Percentiles rank a stretch among this genome's conserved stretches.
These are phyloP conservation scores for Chondrilla cf. caribensis DNA, from an alignment of 37 sponge, comb jelly and placozoan genomes.

Conservation along the genomic window DNA sequence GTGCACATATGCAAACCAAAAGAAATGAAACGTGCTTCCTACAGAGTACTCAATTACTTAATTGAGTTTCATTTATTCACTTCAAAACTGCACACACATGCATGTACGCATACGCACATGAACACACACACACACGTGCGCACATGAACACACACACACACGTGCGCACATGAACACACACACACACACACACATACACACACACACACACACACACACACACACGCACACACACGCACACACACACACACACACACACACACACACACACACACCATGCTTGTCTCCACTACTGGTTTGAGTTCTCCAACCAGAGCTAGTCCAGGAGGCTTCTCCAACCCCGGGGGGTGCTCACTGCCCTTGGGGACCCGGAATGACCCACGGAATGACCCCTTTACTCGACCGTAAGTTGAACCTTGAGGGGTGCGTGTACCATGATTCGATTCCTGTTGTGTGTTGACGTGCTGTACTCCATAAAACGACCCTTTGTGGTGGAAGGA, in stretches of 20 bases:
- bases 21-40: background rate
- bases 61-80: background rate
- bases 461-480: background rate
- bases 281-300: conserved; percentile 69
- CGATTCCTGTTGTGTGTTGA: conserved; percentile 7
- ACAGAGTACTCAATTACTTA: background rate
- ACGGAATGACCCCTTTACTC: conserved; percentile 45
- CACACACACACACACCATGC: conserved; percentile 36
- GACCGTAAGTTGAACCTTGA: background rate
- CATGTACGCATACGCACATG: too few relatives aligned
- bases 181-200: background rate
- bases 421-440: background rate
- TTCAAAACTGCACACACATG: too few relatives aligned
- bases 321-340: conserved; percentile 31
- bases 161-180: too few relatives aligned
- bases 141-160: too few relatives aligned
- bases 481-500: conserved; percentile 7
- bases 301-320: conserved; percentile 27
- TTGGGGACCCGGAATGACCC: conserved; percentile 84
- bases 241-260: background rate
- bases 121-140: too few relatives aligned
- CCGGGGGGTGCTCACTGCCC: conserved; percentile 7
- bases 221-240: background rate
- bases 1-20: background rate
- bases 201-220: background rate